A percentile compares a stretch with the other conserved stretches of the same genome.
phyloP scores from a whole-genome alignment of 2,113 vertebrate genomes.

The Zapus hudsonius region DNA sequence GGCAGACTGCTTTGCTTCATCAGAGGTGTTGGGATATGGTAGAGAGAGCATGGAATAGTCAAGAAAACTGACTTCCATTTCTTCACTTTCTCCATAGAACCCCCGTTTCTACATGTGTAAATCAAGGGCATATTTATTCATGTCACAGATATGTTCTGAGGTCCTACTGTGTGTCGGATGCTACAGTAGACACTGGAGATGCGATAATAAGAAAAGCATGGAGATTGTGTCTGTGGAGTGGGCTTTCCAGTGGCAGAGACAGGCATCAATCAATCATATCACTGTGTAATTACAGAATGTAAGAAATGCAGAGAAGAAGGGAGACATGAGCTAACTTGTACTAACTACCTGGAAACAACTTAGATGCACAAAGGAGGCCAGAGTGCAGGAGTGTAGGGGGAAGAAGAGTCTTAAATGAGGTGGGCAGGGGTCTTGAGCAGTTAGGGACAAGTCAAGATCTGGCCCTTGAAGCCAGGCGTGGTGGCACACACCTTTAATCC shows the following conservation, averaged over 20 bases:
- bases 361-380: not conserved
- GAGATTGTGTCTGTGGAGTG: not conserved
- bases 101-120: not conserved
- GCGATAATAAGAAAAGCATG: not conserved
- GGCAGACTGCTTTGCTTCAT: not conserved
- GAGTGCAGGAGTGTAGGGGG: not conserved
- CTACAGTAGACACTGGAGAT: not conserved
- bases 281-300: constrained; percentile 19
- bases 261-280: not conserved
- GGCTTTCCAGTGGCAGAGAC: not conserved
- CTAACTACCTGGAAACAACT: constrained; percentile 4
- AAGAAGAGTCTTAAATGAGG: not conserved
- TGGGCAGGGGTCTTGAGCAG: not conserved
- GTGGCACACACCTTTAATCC: too few relatives aligned
- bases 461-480: too few relatives aligned
- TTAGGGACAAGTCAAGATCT: not conserved
- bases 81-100: not conserved
- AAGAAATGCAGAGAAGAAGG: not conserved
- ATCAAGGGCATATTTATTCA: not conserved
- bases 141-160: not conserved
- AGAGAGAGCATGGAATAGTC: not conserved
- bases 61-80: not conserved
- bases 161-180: not conserved
- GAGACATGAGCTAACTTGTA: not conserved
- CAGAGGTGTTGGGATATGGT: not conserved